Evolutionary conservation across 1,140 invertebrate genomes (phyloP).

Genomic region (Brachionus rotundiformis): DNA sequence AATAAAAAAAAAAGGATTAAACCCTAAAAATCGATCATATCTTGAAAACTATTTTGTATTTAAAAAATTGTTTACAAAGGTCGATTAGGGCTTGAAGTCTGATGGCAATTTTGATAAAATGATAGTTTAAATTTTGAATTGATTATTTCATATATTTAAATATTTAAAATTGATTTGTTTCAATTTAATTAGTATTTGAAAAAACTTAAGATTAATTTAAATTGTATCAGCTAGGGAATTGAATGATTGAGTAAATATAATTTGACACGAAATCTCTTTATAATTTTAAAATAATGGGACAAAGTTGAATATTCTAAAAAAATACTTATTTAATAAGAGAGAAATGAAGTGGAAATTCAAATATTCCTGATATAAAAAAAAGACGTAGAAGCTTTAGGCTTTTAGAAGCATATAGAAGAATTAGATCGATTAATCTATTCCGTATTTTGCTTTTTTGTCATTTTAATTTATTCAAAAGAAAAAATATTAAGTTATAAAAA

Average conservation of each 20-base stretch:
- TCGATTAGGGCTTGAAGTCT: background rate
- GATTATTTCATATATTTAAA: too few species aligned
- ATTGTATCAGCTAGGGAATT: background rate
- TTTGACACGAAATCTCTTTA: background rate
- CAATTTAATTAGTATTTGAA: background rate
- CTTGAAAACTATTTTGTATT: too few species aligned
- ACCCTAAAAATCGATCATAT: too few species aligned
- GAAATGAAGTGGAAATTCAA: background rate
- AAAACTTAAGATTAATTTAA: background rate
- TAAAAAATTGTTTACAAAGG: background rate
- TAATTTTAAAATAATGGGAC: background rate
- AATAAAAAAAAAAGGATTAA: background rate
- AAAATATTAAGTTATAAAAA: background rate
- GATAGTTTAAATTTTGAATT: too few species aligned
- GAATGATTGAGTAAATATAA: background rate
- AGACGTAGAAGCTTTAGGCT: too few species aligned
- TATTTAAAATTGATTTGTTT: too few species aligned
- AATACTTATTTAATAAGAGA: too few species aligned
- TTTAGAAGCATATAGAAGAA: too few species aligned
- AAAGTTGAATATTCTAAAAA: too few species aligned
- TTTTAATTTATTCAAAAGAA: slow-evolving; percentile 3
- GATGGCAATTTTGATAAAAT: background rate
- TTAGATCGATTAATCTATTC: background rate
- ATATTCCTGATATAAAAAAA: background rate
- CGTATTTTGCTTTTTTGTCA: background rate